Base-by-base conservation (phyloP, 2,888 invertebrate genomes). In the Andrena fulva region DNA sequence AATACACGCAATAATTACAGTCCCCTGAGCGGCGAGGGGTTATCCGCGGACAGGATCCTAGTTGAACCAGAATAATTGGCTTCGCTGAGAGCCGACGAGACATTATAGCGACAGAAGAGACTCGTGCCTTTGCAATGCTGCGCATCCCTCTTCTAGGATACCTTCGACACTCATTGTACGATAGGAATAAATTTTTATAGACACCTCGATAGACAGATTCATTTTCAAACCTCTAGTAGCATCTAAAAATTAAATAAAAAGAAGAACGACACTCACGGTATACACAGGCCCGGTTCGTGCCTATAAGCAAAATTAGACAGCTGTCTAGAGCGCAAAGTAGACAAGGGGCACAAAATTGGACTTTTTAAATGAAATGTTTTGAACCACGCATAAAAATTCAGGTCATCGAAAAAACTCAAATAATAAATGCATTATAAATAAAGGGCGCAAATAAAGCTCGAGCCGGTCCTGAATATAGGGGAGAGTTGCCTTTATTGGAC, bases 61-160 rank as follows among this genome's bases (percentile, higher is more conserved):
- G 52, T 42, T 67, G 27, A 35, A 8, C n/a, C 16, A 50, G 35
- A 60, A 24, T 56, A 73, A 77, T 67, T 67, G 50, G 31, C n/a
- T 33, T 1, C 66, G 50, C 8, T 20, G n/a, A n/a, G 20, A 31
- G 7, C 35, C 4, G 27, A 35, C 0, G 1, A 66, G 52, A 77
- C 42, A 60, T 42, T 27, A 50, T 27, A 60, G 10, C 31, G 27
- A n/a, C 42, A 16, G 42, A 33, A 27, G 5, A 54, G 20, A 31
- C 27, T 63, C 20, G 67, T 35, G 20, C 29, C 27, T 62, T 42
- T 24, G n/a, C 10, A 4, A 48, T 20, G 8, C 24, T 2, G 5
- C 1, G n/a, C 20, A 3, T 16, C n/a, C 27, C 10, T 35, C 10
- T 31, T 54, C 7, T 7, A 16, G 24, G 20, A n/a, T 27, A 12